Evolutionary conservation across 2,113 vertebrate genomes (phyloP), one percentile per base, ranked within the genome.

Genomic region (Mesoclemmys tuberculata): DNA sequence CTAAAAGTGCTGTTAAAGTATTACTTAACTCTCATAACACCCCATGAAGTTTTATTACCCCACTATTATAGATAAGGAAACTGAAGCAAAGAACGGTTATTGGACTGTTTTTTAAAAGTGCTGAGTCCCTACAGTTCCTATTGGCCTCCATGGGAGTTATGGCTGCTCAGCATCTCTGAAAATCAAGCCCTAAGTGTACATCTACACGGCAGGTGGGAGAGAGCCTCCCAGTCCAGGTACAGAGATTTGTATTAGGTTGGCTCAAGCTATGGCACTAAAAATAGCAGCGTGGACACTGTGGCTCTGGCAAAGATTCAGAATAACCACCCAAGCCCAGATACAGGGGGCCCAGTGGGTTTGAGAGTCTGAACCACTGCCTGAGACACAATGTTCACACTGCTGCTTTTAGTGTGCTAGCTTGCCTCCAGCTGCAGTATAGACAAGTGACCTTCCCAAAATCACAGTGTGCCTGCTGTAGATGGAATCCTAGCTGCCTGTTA

Each of bases 41-140:
- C 1, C 5, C 0, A 1, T 8, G 56, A 12, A 21, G 46, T n/a
- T 46, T 56, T 27, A 14, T 38, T 1, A 1, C 38, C 51, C n/a
- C n/a, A 38, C 5, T 74, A 14, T 44, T 75, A 75, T 5, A 44
- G 38, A 75, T 13, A 75, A 13, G 38, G 71, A 38, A 75, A 75
- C 71, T 44, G 68, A 41, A n/a, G n/a, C 35, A 71, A 71, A 38
- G n/a, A 71, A n/a, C 22, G n/a, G 35, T 22, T 41, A 11, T 21
- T 38, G n/a, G 35, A 3, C 21, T 38, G 19, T 18, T n/a, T 38
- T 71, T 71, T 10, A 71, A 71, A 38, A 11, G 68, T 24, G 68
- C n/a, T 71, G 38, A 41, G 24, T 75, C 21, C 74, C 13, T 77
- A 27, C 12, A 46, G 10, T 46, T 77, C 74, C 74, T 27, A 16